Evolutionary conservation across 2,888 invertebrate species (phyloP).

Genomic region (Mayetiola destructor): DNA sequence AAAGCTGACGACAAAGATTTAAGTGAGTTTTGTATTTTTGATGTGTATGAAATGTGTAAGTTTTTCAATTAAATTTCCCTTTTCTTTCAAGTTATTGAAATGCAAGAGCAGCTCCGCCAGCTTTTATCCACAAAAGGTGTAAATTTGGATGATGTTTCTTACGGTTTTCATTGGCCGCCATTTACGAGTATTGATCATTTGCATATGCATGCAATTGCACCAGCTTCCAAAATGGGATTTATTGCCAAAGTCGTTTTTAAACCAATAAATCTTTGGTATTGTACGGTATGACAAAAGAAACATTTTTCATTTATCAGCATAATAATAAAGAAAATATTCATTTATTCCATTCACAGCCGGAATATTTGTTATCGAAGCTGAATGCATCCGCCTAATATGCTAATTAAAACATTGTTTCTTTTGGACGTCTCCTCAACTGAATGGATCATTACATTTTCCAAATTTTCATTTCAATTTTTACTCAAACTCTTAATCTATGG

Average conservation of each 20-base stretch:
- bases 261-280: slow-evolving; percentile 69
- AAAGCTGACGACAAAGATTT: slow-evolving; percentile 48
- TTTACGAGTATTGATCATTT: slow-evolving; percentile 69
- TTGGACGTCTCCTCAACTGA: too few relatives aligned
- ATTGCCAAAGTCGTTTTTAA: slow-evolving; percentile 50
- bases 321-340: not conserved
- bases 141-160: slow-evolving; percentile 36
- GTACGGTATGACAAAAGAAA: slow-evolving; percentile 44
- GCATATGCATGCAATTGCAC: slow-evolving; percentile 76
- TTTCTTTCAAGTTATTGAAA: slow-evolving; percentile 45
- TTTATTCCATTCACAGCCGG: not conserved
- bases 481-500: too few relatives aligned
- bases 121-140: slow-evolving; percentile 39
- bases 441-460: too few relatives aligned
- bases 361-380: not conserved
- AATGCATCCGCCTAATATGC: not conserved
- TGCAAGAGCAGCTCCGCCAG: slow-evolving; percentile 41
- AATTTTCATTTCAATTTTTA: too few relatives aligned
- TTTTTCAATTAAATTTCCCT: not conserved
- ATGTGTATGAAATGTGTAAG: not conserved
- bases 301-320: not conserved
- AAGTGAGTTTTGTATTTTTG: slow-evolving; percentile 40
- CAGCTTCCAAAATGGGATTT: slow-evolving; percentile 57
- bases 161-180: slow-evolving; percentile 87
- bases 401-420: too few relatives aligned